phyloP scores from a whole-genome alignment of 2,888 invertebrate genomes.

The Sinodicranocentrus sp. region DNA sequence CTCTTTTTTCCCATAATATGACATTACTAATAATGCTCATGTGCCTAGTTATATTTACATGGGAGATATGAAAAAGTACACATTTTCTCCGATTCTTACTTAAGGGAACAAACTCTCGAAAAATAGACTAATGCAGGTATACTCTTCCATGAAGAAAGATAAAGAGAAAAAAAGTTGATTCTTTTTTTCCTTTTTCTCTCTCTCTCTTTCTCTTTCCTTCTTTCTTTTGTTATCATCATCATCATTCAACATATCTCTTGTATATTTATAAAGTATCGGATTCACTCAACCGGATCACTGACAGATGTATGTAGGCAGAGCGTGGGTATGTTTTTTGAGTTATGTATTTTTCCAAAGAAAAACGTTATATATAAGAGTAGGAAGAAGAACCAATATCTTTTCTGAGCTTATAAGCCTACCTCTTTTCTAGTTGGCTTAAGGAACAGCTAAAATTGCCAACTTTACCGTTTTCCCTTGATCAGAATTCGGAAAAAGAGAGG shows the following conservation, averaged over 20 bases:
- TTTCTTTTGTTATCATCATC: conserved; percentile 6
- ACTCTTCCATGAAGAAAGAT: not conserved
- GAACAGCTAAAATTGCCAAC: conserved; percentile 31
- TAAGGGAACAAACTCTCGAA: too few species aligned
- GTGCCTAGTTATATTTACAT: not conserved
- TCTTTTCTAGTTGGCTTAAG: not conserved
- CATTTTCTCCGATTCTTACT: too few species aligned
- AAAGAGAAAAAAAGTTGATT: not conserved
- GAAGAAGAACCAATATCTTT: not conserved
- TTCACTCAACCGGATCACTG: conserved; percentile 25
- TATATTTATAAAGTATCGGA: conserved; percentile 17
- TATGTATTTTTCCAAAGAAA: too few species aligned
- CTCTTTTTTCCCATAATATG: conserved; percentile 19
- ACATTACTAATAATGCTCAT: conserved; percentile 18
- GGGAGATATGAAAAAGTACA: not conserved
- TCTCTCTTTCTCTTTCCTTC: not conserved
- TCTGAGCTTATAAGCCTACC: not conserved
- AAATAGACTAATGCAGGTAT: not conserved
- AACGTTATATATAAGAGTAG: too few species aligned
- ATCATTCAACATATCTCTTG: conserved; percentile 9
- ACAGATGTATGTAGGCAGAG: too few species aligned
- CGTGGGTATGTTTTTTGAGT: too few species aligned
- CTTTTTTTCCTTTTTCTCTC: conserved; percentile 5
- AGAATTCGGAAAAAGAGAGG: not conserved
- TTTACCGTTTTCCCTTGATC: conserved; percentile 26